These are phyloP conservation scores for Hyperoplus lanceolatus DNA, from an alignment of 2,797 vertebrate species.

Conservation along the genomic window DNA sequence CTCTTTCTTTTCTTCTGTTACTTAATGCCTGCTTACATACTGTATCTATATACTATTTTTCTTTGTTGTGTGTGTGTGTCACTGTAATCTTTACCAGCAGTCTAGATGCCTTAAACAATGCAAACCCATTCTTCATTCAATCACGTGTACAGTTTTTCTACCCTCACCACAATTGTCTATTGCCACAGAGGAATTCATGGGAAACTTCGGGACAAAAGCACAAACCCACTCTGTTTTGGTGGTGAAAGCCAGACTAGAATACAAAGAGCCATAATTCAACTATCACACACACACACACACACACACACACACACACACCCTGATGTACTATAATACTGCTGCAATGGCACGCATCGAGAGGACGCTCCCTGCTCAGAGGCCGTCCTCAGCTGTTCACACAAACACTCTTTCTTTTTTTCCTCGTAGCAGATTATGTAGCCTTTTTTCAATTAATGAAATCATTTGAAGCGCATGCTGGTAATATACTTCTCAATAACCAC, in stretches of 20 bases:
- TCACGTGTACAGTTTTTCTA: slow-evolving; percentile 95
- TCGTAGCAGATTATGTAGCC: slow-evolving; percentile 64
- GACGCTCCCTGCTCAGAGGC: slow-evolving; percentile 57
- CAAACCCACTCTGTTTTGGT: slow-evolving; percentile 94
- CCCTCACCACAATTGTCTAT: slow-evolving; percentile 93
- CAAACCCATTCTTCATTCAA: slow-evolving; percentile 95
- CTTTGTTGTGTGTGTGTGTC: slow-evolving; percentile 86
- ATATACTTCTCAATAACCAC: slow-evolving; percentile 59
- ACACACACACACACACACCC: slow-evolving; percentile 21
- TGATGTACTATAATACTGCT: slow-evolving; percentile 72
- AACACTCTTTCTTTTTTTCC: slow-evolving; percentile 54
- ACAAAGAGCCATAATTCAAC: slow-evolving; percentile 85
- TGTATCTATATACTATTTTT: slow-evolving; percentile 85
- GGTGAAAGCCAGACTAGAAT: slow-evolving; percentile 82
- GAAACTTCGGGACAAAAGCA: slow-evolving; percentile 90
- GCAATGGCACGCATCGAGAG: slow-evolving; percentile 75
- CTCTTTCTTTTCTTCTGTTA: slow-evolving; percentile 75
- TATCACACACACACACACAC: slow-evolving; percentile 62
- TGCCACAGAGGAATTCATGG: slow-evolving; percentile 93
- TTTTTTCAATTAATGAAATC: slow-evolving; percentile 37
- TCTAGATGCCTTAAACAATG: slow-evolving; percentile 99
- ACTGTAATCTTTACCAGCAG: slow-evolving; percentile 99
- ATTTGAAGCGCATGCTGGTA: slow-evolving; percentile 55
- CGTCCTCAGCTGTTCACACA: slow-evolving; percentile 69
- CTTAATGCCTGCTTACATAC: slow-evolving; percentile 94